Evolutionary conservation across 2,113 vertebrate species (phyloP), one percentile per base, ranked within the genome.

Genomic region (Fulica atra): DNA sequence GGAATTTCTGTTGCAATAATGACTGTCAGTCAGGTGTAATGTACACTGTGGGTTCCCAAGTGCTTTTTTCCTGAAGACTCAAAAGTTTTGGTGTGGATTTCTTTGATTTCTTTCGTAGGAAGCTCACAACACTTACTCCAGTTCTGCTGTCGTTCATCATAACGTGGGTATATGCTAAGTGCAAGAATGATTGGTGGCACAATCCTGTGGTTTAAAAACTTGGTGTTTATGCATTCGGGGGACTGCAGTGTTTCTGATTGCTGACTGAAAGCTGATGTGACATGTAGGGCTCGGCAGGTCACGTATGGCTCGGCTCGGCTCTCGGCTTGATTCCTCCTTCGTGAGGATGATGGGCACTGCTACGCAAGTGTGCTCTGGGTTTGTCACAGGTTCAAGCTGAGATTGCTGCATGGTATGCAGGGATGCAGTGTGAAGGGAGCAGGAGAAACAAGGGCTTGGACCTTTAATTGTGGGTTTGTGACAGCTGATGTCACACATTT

Each of bases 281-380:
- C 0, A 0, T 28, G 19, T 60, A 79, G 65, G n/a, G 78, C 25
- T 79, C 4, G 0, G 31, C 48, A 66, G 48, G 38, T 82, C 59
- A 15, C 1, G 0, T 68, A 16, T 19, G 38, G 31, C 42, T 74
- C 48, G 57, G 31, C 53, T 79, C 1, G 3, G 4, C 19, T 73
- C 38, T 72, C 19, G 4, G 2, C 10, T 29, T 2, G 7, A 63
- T 65, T 66, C 36, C 17, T 74, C 38, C 19, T 53, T 23, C 10
- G 0, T 46, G 11, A 33, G 13, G 28, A 26, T 54, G 35, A 7
- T 7, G 28, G 63, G 33, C 28, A 11, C 29, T 59, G 51, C 61
- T 54, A 3, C 2, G 2, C 25, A 20, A 23, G 31, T 1, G 6
- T 57, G 38, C 18, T 63, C 15, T 46, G 23, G 42, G 3, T 60